Evolutionary conservation across 1,140 invertebrate species (phyloP).

Genomic region (Hyphantria cunea): DNA sequence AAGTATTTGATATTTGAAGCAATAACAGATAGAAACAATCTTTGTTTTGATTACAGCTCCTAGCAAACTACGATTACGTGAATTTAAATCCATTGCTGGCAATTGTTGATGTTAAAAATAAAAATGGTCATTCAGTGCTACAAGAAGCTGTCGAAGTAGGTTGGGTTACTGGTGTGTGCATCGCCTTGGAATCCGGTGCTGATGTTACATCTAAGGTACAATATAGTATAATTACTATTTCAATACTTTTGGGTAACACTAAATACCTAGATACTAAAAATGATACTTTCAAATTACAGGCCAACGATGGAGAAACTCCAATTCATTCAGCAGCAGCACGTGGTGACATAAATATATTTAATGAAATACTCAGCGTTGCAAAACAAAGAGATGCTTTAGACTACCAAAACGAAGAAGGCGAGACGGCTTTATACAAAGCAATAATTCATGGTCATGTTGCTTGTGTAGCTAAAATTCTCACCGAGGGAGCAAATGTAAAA

Average conservation of each 20-base stretch:
- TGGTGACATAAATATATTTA: slow-evolving; percentile 84
- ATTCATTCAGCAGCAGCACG: slow-evolving; percentile 82
- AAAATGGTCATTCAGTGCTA: slow-evolving; percentile 70
- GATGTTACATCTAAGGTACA: slow-evolving; percentile 83
- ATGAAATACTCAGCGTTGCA: slow-evolving; percentile 83
- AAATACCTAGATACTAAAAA: background rate
- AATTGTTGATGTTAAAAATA: slow-evolving; percentile 70
- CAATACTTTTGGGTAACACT: background rate
- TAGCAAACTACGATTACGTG: slow-evolving; percentile 65
- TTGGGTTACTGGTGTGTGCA: slow-evolving; percentile 81
- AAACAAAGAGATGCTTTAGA: slow-evolving; percentile 77
- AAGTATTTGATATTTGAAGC: no score
- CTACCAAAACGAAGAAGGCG: slow-evolving; percentile 67
- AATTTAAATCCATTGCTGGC: slow-evolving; percentile 58
- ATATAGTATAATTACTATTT: background rate
- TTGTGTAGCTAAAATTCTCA: slow-evolving; percentile 75
- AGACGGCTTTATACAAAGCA: slow-evolving; percentile 82
- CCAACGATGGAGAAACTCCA: slow-evolving; percentile 83
- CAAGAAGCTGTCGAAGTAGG: slow-evolving; percentile 69
- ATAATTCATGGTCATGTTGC: slow-evolving; percentile 69
- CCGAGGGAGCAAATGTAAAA: slow-evolving; percentile 72
- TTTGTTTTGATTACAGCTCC: slow-evolving; percentile 45
- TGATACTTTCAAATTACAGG: slow-evolving; percentile 50
- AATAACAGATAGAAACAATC: no score
- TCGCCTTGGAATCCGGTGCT: slow-evolving; percentile 87